A percentile compares a stretch with the other conserved stretches of the same genome.
Evolutionary conservation across 2,888 invertebrate species (phyloP).

Genomic region (Synergus laeviventris): DNA sequence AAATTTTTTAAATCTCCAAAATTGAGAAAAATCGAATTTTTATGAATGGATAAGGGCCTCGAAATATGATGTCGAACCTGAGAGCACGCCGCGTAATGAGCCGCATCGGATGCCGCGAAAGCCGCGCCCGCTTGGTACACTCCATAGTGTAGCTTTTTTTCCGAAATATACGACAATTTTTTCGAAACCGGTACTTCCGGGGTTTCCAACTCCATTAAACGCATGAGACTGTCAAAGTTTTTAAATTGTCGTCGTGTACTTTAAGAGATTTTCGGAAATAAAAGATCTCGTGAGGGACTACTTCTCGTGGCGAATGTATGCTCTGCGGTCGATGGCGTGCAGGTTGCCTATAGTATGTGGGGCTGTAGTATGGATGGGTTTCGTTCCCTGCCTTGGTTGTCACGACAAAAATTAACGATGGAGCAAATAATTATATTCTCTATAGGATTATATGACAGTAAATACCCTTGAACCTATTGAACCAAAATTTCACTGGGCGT

Average conservation of each 20-base stretch:
- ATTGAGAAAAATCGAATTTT: background rate
- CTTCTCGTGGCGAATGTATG: conserved; percentile 51
- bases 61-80: conserved; percentile 28
- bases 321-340: conserved; percentile 50
- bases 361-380: background rate
- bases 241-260: conserved; percentile 69
- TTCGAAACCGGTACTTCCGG: conserved; percentile 23
- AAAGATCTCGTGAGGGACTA: conserved; percentile 49
- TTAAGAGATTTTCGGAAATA: conserved; percentile 60
- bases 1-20: too few relatives aligned
- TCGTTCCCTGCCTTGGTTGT: background rate
- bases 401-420: too few relatives aligned
- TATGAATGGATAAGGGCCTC: background rate
- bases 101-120: conserved; percentile 51
- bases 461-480: too few relatives aligned
- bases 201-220: conserved; percentile 22
- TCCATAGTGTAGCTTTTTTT: conserved; percentile 65
- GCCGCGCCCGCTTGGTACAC: conserved; percentile 65
- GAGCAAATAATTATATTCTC: too few relatives aligned
- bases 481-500: too few relatives aligned
- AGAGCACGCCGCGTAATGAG: conserved; percentile 59
- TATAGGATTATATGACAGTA: too few relatives aligned
- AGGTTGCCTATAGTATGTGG: background rate
- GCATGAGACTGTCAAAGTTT: conserved; percentile 33
- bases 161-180: conserved; percentile 56